Conservation (phyloP, 1,140 invertebrate genomes). For the Drosophila truncata region DNA sequence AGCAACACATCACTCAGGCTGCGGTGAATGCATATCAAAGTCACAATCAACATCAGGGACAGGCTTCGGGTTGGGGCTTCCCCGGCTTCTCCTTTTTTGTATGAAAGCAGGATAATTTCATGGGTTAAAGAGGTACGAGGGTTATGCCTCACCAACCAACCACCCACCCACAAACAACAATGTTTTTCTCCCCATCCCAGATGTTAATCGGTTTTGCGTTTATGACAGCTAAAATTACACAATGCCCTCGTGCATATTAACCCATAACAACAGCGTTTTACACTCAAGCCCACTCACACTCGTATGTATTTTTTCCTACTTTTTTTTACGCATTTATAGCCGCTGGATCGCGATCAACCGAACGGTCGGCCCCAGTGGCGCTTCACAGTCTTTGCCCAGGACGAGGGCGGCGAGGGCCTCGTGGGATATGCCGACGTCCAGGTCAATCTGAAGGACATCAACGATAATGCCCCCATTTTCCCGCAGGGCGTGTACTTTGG, state of each 20-base stretch:
- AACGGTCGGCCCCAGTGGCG: conserved; percentile 98
- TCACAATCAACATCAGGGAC: conserved; percentile 74
- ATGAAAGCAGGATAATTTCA: conserved; percentile 66
- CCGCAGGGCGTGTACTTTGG: conserved; percentile 97
- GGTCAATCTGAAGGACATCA: conserved; percentile 98
- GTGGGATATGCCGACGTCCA: conserved; percentile 99
- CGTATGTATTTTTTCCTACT: background rate
- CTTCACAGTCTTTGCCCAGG: conserved; percentile 98
- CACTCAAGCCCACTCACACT: conserved; percentile 23
- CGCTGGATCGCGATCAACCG: conserved; percentile 98
- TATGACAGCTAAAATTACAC: conserved; percentile 81
- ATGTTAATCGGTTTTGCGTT: conserved; percentile 81
- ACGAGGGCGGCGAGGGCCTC: conserved; percentile 97
- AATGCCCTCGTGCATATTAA: conserved; percentile 53
- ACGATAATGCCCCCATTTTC: conserved; percentile 99
- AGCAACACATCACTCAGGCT: conserved; percentile 67
- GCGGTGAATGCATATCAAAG: conserved; percentile 79
- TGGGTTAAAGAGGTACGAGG: conserved; percentile 4
- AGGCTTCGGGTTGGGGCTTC: conserved; percentile 22
- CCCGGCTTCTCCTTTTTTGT: conserved; percentile 30
- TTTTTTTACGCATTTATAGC: conserved; percentile 86
- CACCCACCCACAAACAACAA: conserved; percentile 39
- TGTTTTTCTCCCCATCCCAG: conserved; percentile 50
- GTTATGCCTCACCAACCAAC: no score
- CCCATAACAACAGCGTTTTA: conserved; percentile 38